phyloP scores from a whole-genome alignment of 1,140 invertebrate species.

The Zaprionus tsacasi region DNA sequence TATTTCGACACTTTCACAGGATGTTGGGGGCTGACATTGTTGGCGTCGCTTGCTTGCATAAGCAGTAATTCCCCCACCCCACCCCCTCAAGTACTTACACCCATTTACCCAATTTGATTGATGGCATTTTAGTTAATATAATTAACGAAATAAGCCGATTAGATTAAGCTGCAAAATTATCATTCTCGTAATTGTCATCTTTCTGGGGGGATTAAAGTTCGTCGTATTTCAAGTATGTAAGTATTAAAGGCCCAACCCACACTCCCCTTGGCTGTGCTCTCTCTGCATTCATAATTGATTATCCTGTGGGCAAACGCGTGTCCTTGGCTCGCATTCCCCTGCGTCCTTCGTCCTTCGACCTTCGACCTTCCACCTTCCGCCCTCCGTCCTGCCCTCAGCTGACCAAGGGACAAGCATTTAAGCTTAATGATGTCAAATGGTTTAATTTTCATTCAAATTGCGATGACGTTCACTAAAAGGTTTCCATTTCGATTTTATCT shows the following conservation, averaged over 20 bases:
- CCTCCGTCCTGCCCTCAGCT: neutral
- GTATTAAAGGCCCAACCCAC: slow-evolving; percentile 29
- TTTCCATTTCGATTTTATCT: slow-evolving; percentile 32
- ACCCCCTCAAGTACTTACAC: neutral
- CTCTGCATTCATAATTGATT: slow-evolving; percentile 73
- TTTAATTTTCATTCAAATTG: slow-evolving; percentile 61
- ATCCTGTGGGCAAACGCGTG: slow-evolving; percentile 59
- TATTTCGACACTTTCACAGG: too few relatives aligned
- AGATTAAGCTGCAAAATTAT: slow-evolving; percentile 56
- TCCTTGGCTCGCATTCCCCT: slow-evolving; percentile 31
- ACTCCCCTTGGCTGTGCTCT: slow-evolving; percentile 23
- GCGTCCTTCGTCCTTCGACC: neutral
- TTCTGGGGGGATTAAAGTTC: slow-evolving; percentile 12
- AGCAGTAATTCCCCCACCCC: neutral
- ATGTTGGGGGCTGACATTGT: neutral
- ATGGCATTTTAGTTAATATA: slow-evolving; percentile 46
- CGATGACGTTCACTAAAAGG: slow-evolving; percentile 16
- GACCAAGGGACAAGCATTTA: slow-evolving; percentile 48
- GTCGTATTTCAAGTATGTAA: slow-evolving; percentile 5
- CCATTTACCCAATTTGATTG: slow-evolving; percentile 47
- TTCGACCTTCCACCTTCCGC: too few relatives aligned
- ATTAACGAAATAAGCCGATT: slow-evolving; percentile 68
- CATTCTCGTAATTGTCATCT: slow-evolving; percentile 33
- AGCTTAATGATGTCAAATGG: slow-evolving; percentile 57
- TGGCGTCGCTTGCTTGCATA: slow-evolving; percentile 26